Conservation (phyloP, 1,140 invertebrate species). For the Cotesia vestalis region DNA sequence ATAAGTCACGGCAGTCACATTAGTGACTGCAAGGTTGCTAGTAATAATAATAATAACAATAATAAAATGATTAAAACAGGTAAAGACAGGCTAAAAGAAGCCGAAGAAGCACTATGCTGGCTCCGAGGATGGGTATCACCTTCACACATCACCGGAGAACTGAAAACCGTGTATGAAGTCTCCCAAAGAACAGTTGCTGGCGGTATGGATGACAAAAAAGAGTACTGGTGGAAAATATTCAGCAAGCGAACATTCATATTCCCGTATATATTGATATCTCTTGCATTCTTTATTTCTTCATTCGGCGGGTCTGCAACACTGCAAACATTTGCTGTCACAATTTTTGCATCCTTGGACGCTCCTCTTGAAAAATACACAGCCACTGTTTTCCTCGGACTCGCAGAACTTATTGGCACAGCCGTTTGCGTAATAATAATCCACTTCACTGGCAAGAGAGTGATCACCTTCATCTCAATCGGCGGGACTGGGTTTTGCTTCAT, state of each 20-base stretch:
- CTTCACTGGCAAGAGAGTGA: slow-evolving; percentile 74
- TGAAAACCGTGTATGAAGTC: slow-evolving; percentile 66
- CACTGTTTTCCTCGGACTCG: slow-evolving; percentile 74
- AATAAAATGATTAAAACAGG: slow-evolving; percentile 52
- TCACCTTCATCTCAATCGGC: slow-evolving; percentile 74
- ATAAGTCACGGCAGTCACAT: too few species aligned
- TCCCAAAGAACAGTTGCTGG: slow-evolving; percentile 48
- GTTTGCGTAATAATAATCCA: slow-evolving; percentile 73
- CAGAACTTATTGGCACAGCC: slow-evolving; percentile 72
- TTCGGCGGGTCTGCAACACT: slow-evolving; percentile 78
- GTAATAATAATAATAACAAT: too few species aligned
- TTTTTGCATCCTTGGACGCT: slow-evolving; percentile 74
- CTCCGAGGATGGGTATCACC: slow-evolving; percentile 73
- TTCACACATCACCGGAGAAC: slow-evolving; percentile 67
- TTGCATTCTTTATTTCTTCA: slow-evolving; percentile 74
- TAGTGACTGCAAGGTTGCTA: too few species aligned
- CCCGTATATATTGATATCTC: slow-evolving; percentile 72
- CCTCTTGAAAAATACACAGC: slow-evolving; percentile 79
- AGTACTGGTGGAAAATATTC: slow-evolving; percentile 59
- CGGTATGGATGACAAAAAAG: slow-evolving; percentile 30
- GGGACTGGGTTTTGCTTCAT: slow-evolving; percentile 72
- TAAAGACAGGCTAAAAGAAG: slow-evolving; percentile 69
- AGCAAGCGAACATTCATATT: slow-evolving; percentile 68
- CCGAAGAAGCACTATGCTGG: slow-evolving; percentile 70
- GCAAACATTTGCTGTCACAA: slow-evolving; percentile 77